Evolutionary conservation across 2,888 invertebrate genomes (phyloP).

Genomic region (Bhutanitis thaidina): DNA sequence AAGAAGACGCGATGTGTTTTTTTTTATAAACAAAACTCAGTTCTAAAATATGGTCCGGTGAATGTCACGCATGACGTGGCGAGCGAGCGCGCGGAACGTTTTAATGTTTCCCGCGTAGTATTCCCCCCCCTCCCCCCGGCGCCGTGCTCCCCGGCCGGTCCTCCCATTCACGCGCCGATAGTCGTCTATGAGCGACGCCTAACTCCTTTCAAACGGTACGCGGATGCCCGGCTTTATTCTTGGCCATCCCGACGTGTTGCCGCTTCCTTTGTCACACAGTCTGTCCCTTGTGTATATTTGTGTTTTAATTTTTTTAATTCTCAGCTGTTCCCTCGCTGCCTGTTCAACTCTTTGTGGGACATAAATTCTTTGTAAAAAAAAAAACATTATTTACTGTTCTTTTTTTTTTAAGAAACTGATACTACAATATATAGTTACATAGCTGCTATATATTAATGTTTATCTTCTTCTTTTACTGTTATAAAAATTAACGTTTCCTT

Average conservation of each 20-base stretch:
- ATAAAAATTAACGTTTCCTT: no score
- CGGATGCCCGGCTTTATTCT: constrained; percentile 45
- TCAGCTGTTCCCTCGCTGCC: background rate
- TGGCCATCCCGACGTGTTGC: constrained; percentile 34
- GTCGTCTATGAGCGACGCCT: constrained; percentile 44
- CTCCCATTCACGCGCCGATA: constrained; percentile 46
- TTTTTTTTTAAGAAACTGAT: no score
- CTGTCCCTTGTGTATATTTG: constrained; percentile 34
- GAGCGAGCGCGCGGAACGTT: constrained; percentile 62
- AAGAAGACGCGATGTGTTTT: constrained; percentile 40
- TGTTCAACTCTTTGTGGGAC: background rate
- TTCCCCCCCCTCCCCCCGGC: no score
- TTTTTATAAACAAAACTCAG: constrained; percentile 56
- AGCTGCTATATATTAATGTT: no score
- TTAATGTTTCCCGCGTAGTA: constrained; percentile 52
- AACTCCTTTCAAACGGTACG: constrained; percentile 53
- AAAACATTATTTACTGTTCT: no score
- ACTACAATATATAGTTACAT: no score
- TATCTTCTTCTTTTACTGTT: no score
- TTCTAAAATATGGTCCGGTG: constrained; percentile 61
- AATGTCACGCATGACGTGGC: constrained; percentile 48
- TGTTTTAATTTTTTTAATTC: constrained; percentile 32
- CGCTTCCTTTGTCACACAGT: constrained; percentile 32
- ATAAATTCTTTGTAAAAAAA: no score
- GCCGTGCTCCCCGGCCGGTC: no score